phyloP scores from a whole-genome alignment of 2,797 vertebrate species.

The Darevskia nairensis region DNA sequence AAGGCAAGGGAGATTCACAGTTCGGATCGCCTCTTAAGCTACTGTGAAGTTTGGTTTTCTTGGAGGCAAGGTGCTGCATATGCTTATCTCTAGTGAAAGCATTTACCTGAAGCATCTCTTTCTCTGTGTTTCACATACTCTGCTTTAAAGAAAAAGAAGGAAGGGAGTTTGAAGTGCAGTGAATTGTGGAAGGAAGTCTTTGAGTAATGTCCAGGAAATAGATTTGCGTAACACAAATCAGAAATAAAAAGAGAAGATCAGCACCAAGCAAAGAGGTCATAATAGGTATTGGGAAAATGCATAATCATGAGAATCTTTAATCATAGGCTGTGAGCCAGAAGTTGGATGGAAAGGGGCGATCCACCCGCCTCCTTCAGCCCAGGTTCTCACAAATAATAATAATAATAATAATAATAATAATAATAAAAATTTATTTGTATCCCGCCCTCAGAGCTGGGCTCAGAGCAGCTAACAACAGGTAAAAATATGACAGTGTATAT shows the following conservation, averaged over 20 bases:
- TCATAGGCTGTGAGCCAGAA: neutral
- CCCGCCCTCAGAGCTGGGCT: no score
- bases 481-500: no score
- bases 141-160: neutral
- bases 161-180: neutral
- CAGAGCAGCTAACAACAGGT: no score
- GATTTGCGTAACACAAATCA: neutral
- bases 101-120: neutral
- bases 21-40: no score
- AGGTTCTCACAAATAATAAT: no score
- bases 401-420: no score
- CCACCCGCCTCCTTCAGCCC: no score
- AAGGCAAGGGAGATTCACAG: neutral
- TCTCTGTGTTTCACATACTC: neutral
- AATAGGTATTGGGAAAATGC: neutral
- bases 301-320: neutral
- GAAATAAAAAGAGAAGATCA: neutral
- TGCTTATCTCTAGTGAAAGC: conserved; percentile 1
- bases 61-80: neutral
- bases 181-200: neutral
- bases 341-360: no score
- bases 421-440: no score
- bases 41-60: neutral
- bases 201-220: neutral
- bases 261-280: neutral